phyloP scores from a whole-genome alignment of 2,797 vertebrate genomes.

The Oryzias sinensis region DNA sequence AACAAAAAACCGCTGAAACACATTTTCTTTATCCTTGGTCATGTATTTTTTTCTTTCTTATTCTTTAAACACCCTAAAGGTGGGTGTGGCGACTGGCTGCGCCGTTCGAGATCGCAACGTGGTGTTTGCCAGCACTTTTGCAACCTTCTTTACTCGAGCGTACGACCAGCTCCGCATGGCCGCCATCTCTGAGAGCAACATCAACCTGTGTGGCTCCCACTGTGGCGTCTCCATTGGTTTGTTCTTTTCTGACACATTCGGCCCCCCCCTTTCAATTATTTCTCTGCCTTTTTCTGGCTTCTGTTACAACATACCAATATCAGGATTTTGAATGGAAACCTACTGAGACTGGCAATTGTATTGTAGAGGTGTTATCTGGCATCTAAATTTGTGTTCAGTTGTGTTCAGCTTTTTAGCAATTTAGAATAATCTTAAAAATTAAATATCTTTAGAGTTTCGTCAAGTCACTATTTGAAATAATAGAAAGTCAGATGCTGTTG shows the following conservation, averaged over 20 bases:
- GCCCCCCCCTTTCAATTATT: background rate
- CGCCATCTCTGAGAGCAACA: conserved; percentile 94
- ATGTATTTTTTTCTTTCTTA: background rate
- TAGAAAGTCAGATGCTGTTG: background rate
- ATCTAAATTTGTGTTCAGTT: too few relatives aligned
- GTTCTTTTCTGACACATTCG: conserved; percentile 29
- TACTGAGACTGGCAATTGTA: background rate
- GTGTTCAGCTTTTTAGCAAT: too few relatives aligned
- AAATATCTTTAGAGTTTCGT: too few relatives aligned
- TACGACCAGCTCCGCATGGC: conserved; percentile 97
- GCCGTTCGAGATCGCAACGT: conserved; percentile 86
- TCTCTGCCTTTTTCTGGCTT: background rate
- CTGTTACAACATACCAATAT: background rate
- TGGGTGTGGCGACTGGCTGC: conserved; percentile 90
- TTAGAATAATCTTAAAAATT: too few relatives aligned
- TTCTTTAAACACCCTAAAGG: conserved; percentile 66
- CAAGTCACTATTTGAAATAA: too few relatives aligned
- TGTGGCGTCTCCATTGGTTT: conserved; percentile 94
- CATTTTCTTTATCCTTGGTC: too few relatives aligned
- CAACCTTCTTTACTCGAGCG: conserved; percentile 89
- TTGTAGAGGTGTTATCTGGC: too few relatives aligned
- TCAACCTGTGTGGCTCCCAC: conserved; percentile 95
- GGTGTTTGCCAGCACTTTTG: conserved; percentile 91
- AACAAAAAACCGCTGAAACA: too few relatives aligned
- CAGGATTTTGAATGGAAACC: too few relatives aligned